Base-by-base conservation (phyloP, 2,113 vertebrate species). In the Embiotoca jacksoni region DNA sequence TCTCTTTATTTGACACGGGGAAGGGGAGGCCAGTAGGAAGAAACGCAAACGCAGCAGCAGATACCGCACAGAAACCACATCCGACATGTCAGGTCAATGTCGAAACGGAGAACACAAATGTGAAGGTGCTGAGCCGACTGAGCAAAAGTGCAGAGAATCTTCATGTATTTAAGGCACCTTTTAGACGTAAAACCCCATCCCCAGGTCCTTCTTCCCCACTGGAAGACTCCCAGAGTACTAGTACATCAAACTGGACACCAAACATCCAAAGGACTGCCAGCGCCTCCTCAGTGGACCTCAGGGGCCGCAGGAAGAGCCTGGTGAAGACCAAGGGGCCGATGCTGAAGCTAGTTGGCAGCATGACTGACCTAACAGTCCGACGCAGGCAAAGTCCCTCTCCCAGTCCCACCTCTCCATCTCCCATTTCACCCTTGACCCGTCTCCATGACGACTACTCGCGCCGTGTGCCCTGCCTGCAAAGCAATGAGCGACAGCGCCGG, bases 381-480 rank as follows among this genome's bases (percentile, higher is more conserved):
- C 95, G 87, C 69, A 94, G 91, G 52, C 93, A 88, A 33, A 85
- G 84, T 8, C 47, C 89, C 16, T 83, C 90, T 50, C 92, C 94
- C 23, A 84, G 56, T 23, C 69, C 82, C 63, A 23, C 66, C 37
- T 83, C 31, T 3, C 54, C 0, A 80, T 90, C 44, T 66, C 86
- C 69, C 23, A 78, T 87, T 90, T 92, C 73, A 50, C 86, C 80
- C 76, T 85, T 56, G 92, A 95, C 95, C 89, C 93, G 91, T 54
- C 92, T 99, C 59, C 98, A 99, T 0, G 98, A 99, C 1, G 96
- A 97, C 93, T 99, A 99, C 58, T 98, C 97, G 3, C 96, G 96
- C 64, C 95, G 98, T 1, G 90, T 92, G 81, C 96, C 97, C 80
- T 94, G 94, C 58, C 78, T 89, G 35, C 83, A 92, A 0, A 93